phyloP scores from a whole-genome alignment of 2,888 invertebrate genomes.

The Cosmorhoe ocellata region DNA sequence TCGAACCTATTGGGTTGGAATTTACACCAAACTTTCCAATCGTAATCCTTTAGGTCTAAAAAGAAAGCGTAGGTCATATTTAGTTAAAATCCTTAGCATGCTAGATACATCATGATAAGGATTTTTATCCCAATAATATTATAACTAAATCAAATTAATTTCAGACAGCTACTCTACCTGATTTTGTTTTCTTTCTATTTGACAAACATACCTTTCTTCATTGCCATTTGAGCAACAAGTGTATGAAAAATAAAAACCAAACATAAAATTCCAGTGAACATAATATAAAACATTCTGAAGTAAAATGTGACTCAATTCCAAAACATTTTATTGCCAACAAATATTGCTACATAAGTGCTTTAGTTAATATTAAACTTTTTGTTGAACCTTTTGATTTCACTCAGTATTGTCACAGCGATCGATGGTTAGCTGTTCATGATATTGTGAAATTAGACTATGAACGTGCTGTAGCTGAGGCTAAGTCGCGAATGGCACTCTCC shows the following conservation, averaged over 20 bases:
- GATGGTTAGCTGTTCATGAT: background rate
- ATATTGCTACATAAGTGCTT: background rate
- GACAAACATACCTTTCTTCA: too few relatives aligned
- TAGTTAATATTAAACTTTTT: conserved; percentile 3
- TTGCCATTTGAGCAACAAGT: background rate
- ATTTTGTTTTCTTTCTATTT: too few relatives aligned
- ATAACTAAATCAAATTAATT: too few relatives aligned
- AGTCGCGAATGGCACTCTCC: conserved; percentile 91
- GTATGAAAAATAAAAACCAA: conserved; percentile 1
- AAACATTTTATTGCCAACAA: conserved; percentile 10
- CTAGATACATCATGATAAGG: too few relatives aligned
- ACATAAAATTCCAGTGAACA: conserved; percentile 1
- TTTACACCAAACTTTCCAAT: conserved; percentile 46
- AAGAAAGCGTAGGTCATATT: background rate
- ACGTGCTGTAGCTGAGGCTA: conserved; percentile 85
- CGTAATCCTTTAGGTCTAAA: conserved; percentile 14
- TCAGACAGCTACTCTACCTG: background rate
- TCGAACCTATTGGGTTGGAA: conserved; percentile 52
- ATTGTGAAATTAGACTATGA: background rate
- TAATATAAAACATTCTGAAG: conserved; percentile 9
- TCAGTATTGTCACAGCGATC: background rate
- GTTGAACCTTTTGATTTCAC: background rate
- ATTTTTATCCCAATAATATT: too few relatives aligned
- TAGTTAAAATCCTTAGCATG: too few relatives aligned
- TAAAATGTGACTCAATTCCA: conserved; percentile 5